Conservation (phyloP, 2,888 invertebrate genomes). For the Ariolimax columbianus region DNA sequence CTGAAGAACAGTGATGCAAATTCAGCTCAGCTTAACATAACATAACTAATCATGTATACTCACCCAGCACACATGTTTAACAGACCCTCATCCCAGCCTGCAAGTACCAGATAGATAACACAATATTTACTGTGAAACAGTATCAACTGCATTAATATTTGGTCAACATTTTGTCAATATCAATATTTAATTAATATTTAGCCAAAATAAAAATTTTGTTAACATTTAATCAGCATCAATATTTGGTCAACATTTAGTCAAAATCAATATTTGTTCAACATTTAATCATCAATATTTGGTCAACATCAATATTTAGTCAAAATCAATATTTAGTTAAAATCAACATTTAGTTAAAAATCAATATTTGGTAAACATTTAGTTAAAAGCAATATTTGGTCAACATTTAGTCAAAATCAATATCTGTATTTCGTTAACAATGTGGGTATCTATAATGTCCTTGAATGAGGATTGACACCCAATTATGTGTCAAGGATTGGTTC, state of each 20-base stretch:
- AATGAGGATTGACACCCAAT: too few relatives aligned
- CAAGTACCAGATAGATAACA: conserved; percentile 29
- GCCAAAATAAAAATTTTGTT: background rate
- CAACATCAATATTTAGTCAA: background rate
- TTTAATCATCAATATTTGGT: background rate
- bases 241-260: background rate
- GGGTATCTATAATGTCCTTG: too few relatives aligned
- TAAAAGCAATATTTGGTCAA: background rate
- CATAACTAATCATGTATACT: conserved; percentile 41
- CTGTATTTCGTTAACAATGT: too few relatives aligned
- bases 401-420: background rate
- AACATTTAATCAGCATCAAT: background rate
- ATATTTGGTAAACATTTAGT: background rate
- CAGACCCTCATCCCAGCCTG: conserved; percentile 66
- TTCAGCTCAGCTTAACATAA: too few relatives aligned
- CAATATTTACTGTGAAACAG: background rate
- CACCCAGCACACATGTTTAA: conserved; percentile 66
- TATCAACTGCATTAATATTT: background rate
- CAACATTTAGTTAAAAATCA: background rate
- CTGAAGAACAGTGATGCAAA: too few relatives aligned
- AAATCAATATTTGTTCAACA: background rate
- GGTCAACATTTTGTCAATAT: background rate
- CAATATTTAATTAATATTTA: background rate
- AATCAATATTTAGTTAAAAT: background rate
- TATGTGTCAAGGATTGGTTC: too few relatives aligned